Evolutionary conservation across 1,140 invertebrate species (phyloP).

Genomic region (Formica selysi): DNA sequence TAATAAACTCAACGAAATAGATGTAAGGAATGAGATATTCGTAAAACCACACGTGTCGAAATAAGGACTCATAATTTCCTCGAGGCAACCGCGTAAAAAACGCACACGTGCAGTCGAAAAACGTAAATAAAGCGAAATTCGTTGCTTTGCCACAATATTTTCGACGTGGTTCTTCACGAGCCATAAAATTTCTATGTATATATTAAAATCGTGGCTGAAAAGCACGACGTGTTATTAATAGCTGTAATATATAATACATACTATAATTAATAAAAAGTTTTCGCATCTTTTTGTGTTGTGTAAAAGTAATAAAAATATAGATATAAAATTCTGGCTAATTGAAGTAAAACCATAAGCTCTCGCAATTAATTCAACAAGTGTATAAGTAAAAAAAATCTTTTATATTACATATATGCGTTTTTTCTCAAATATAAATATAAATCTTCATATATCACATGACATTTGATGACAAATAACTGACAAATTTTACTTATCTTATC

Average conservation of each 20-base stretch:
- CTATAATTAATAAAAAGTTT: constrained; percentile 49
- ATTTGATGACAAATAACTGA: not conserved
- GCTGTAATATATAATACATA: constrained; percentile 5
- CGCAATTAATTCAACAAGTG: not conserved
- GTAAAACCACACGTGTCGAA: constrained; percentile 16
- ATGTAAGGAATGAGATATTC: constrained; percentile 43
- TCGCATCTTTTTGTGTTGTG: constrained; percentile 24
- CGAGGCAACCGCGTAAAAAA: constrained; percentile 10
- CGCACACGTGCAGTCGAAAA: constrained; percentile 3
- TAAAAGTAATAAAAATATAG: not conserved
- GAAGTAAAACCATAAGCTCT: constrained; percentile 24
- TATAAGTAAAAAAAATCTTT: not conserved
- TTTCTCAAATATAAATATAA: not conserved
- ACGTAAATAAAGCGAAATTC: constrained; percentile 36
- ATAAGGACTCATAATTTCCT: constrained; percentile 47
- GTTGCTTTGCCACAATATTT: constrained; percentile 38
- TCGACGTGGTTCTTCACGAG: constrained; percentile 11
- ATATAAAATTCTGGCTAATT: constrained; percentile 19
- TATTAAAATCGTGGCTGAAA: constrained; percentile 22
- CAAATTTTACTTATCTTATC: not conserved
- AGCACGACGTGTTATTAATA: constrained; percentile 59
- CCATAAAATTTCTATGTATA: constrained; percentile 14
- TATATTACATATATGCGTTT: not conserved
- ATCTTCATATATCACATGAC: not conserved
- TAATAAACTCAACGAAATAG: constrained; percentile 29